These are phyloP conservation scores for Acipenser transmontanus DNA, from an alignment of 2,797 vertebrate genomes.

Conservation along the genomic window DNA sequence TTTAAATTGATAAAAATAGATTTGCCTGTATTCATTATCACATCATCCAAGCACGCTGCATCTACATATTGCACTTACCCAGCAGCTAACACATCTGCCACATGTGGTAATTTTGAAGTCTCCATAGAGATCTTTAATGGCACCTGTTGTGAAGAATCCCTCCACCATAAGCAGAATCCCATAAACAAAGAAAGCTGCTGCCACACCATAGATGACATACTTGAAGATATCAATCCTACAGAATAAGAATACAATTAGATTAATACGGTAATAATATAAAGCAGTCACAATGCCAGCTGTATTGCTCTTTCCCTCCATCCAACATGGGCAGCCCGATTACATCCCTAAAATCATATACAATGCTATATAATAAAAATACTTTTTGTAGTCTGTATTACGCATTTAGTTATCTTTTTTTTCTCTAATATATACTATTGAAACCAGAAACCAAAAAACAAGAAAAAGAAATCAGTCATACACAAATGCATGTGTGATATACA, in stretches of 20 bases:
- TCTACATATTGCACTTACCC: slow-evolving; percentile 63
- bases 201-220: slow-evolving; percentile 96
- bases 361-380: no score
- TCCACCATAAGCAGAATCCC: slow-evolving; percentile 98
- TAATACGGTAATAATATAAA: not conserved
- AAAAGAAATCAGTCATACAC: no score
- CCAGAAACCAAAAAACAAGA: no score
- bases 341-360: no score
- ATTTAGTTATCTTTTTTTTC: no score
- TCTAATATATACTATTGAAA: no score
- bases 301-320: no score
- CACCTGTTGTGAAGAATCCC: slow-evolving; percentile 96
- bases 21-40: not conserved
- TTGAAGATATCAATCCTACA: slow-evolving; percentile 96
- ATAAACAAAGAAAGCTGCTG: slow-evolving; percentile 95
- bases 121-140: slow-evolving; percentile 96
- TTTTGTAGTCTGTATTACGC: no score
- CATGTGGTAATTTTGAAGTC: slow-evolving; percentile 98
- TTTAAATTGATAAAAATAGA: no score
- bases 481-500: no score
- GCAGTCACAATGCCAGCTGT: not conserved
- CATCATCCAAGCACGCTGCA: not conserved
- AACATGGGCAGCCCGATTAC: no score
- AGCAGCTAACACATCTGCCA: slow-evolving; percentile 93
- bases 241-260: slow-evolving; percentile 18